Percentiles rank a stretch among this genome's conserved stretches.
phyloP scores from a whole-genome alignment of 2,888 invertebrate genomes.

The Parnassius glacialis region DNA sequence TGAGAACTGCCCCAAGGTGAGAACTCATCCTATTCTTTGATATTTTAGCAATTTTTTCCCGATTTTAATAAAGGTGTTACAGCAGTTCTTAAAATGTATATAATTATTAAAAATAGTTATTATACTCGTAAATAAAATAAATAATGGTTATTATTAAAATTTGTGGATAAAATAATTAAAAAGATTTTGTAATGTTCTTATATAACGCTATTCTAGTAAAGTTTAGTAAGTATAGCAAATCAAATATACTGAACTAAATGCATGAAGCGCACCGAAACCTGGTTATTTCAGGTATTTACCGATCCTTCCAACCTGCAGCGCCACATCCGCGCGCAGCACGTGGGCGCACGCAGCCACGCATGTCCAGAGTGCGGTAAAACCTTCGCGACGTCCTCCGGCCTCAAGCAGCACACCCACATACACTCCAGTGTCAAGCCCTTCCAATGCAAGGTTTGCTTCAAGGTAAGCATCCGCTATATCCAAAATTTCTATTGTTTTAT shows the following conservation, averaged over 20 bases:
- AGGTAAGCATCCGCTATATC: slow-evolving; percentile 73
- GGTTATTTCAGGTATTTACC: slow-evolving; percentile 91
- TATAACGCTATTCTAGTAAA: neutral
- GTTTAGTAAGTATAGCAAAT: slow-evolving; percentile 9
- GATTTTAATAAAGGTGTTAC: too few species aligned
- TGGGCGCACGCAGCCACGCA: slow-evolving; percentile 97
- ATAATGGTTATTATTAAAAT: too few species aligned
- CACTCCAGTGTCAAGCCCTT: slow-evolving; percentile 99
- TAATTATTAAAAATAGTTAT: too few species aligned
- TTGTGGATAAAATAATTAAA: too few species aligned
- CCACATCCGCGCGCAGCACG: slow-evolving; percentile 97
- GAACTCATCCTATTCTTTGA: slow-evolving; percentile 31
- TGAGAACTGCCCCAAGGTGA: slow-evolving; percentile 94
- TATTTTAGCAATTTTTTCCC: too few species aligned
- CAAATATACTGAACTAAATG: slow-evolving; percentile 28
- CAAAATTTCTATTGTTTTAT: too few species aligned
- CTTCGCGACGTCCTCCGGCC: slow-evolving; percentile 97
- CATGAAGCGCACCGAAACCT: slow-evolving; percentile 68
- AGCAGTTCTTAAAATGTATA: too few species aligned
- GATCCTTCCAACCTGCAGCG: slow-evolving; percentile 98
- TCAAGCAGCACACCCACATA: slow-evolving; percentile 99
- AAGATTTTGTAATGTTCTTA: too few species aligned
- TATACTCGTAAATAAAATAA: too few species aligned
- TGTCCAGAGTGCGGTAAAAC: slow-evolving; percentile 99
- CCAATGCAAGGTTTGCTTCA: slow-evolving; percentile 97